Base-by-base conservation (phyloP, 2,113 vertebrate species). In the Psittacus erithacus region DNA sequence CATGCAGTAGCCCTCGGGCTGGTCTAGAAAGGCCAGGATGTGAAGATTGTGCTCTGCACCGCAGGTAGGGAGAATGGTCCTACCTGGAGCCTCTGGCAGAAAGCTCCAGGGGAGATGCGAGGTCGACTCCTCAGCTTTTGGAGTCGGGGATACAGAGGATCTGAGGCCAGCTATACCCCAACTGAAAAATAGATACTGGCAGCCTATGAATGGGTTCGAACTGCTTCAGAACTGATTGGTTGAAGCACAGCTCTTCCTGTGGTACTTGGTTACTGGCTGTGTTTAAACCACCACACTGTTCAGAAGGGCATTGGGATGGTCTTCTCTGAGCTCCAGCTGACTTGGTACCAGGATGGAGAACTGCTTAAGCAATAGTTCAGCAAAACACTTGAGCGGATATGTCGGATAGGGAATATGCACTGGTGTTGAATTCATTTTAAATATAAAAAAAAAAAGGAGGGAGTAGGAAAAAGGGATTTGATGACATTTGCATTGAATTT, bases 391-490 rank as follows among this genome's bases (percentile, higher is more conserved):
- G 73, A 55, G 52, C 1, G 0, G 29, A 0, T n/a, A 16, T 27
- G 67, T 67, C 29, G 46, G 38, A 11, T 17, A 47, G 31, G 55
- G 43, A 24, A 41, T 29, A 35, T 46, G 44, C 20, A 17, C 53
- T 17, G 11, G 10, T 24, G 69, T 91, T 57, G 78, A 25, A 35
- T 57, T 22, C 38, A 3, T 44, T 70, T 52, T 22, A 18, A 19
- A 4, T 62, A 47, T 2, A 9, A 5, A 2, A 35, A 53, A 49
- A 25, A 33, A 24, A 1, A 1, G 25, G 31, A 31, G 6, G 3
- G 4, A 24, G 13, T 24, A 13, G 9, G 35, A 46, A 17, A 60
- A 53, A 17, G 39, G 9, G 12, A 52, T 46, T 59, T 70, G 41
- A 44, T 88, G 31, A 81, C 71, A 69, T 69, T 55, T 50, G 8